phyloP scores from a whole-genome alignment of 1,140 invertebrate genomes.

The Bombus breviceps region DNA sequence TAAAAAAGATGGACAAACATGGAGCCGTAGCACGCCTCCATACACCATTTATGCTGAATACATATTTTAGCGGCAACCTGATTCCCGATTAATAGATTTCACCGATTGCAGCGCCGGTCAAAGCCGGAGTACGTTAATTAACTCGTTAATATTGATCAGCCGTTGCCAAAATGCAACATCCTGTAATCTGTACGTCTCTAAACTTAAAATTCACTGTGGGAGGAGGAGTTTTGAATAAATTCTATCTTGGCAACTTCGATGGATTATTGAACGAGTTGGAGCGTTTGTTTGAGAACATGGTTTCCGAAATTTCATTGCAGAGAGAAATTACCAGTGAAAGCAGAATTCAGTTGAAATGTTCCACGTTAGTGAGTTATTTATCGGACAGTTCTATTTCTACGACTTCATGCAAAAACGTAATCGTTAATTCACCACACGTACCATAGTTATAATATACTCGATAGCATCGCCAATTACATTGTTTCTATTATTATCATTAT shows the following conservation, averaged over 20 bases:
- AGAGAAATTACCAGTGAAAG: neutral
- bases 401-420: neutral
- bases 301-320: neutral
- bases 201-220: neutral
- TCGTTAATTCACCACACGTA: neutral
- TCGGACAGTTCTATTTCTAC: too few species aligned
- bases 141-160: slow-evolving; percentile 22
- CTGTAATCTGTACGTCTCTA: neutral
- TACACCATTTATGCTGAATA: neutral
- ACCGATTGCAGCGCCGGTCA: neutral
- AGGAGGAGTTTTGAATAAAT: neutral
- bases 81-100: slow-evolving; percentile 21
- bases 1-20: neutral
- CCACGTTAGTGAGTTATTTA: too few species aligned
- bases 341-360: too few species aligned
- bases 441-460: neutral
- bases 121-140: neutral
- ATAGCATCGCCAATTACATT: neutral
- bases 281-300: neutral
- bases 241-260: neutral
- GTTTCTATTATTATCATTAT: neutral
- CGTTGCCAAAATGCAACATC: neutral
- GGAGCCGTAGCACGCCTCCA: neutral
- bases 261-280: neutral
- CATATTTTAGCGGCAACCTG: neutral